phyloP scores from a whole-genome alignment of 1,140 invertebrate species.

The Caenorhabditis elegans region WBcel235 BX284603.4:10044001-10044500 shows the following conservation, averaged over 20 bases:
- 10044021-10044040: neutral
- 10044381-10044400: neutral
- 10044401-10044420: constrained; percentile 12
- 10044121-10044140: neutral
- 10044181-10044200: constrained; percentile 10
- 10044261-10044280: neutral
- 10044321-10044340: neutral
- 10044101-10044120: neutral
- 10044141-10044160: neutral
- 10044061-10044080: neutral
- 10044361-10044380: no score
- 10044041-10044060: neutral
- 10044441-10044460: constrained; percentile 4
- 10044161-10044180: neutral
- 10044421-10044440: constrained; percentile 3
- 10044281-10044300: neutral
- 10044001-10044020: constrained; percentile 45
- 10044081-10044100: constrained; percentile 2
- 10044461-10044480: neutral
- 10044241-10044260: neutral
- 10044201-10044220: neutral
- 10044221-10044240: neutral
- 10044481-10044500: neutral
- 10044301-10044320: neutral
- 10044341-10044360: neutral